Percentiles rank a stretch among this genome's conserved stretches.
phyloP scores from a whole-genome alignment of 37 sponge, comb jelly and placozoan genomes.

The Aphrocallistes beatrix region DNA sequence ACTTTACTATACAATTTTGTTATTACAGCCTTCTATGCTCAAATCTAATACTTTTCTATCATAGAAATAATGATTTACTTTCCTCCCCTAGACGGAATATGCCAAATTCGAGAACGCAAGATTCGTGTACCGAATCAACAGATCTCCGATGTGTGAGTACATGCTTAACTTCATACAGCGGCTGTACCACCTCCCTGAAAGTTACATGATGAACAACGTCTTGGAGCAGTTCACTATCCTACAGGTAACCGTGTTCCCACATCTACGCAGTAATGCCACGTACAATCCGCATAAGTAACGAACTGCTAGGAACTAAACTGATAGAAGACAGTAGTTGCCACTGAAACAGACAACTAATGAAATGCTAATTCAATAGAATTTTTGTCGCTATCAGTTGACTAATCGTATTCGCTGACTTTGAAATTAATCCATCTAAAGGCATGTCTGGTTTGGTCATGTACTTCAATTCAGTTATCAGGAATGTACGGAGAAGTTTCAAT shows the following conservation, averaged over 20 bases:
- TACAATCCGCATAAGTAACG: too few relatives aligned
- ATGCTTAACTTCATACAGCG: slow-evolving; percentile 92
- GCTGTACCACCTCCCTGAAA: slow-evolving; percentile 74
- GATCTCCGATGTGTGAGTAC: slow-evolving; percentile 93
- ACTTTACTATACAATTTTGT: neutral
- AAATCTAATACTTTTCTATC: neutral
- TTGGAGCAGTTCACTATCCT: slow-evolving; percentile 94
- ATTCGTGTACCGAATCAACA: slow-evolving; percentile 64
- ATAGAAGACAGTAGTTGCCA: too few relatives aligned
- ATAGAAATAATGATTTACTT: neutral
- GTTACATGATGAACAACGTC: slow-evolving; percentile 92
- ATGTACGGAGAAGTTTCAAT: too few relatives aligned
- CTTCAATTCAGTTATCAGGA: too few relatives aligned
- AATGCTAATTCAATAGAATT: too few relatives aligned
- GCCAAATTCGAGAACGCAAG: slow-evolving; percentile 59
- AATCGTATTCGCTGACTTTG: too few relatives aligned
- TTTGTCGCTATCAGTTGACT: too few relatives aligned
- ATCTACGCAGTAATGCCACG: too few relatives aligned
- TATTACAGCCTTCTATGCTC: neutral
- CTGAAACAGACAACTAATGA: too few relatives aligned
- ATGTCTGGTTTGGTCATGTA: too few relatives aligned
- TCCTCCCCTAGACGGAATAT: slow-evolving; percentile 55
- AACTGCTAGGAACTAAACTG: too few relatives aligned
- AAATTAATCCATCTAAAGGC: too few relatives aligned
- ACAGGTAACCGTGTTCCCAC: slow-evolving; percentile 47